Conservation (phyloP, 2,888 invertebrate species). For the Nasonovia ribisnigri region DNA sequence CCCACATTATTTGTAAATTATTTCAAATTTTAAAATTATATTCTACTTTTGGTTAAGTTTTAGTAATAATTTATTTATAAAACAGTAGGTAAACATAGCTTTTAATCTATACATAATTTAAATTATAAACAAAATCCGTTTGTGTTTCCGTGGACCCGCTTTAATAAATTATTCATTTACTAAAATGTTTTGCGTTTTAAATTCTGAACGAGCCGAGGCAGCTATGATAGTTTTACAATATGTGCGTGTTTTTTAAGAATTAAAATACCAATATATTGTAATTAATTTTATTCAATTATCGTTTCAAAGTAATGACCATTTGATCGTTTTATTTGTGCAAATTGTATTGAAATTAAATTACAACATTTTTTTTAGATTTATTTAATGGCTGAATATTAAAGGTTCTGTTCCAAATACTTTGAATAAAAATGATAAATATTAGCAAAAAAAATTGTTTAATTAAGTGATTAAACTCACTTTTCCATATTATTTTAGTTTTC, state of each 20-base stretch:
- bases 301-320: background rate
- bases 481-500: background rate
- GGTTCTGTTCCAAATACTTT: background rate
- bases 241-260: background rate
- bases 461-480: background rate
- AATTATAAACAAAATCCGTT: background rate
- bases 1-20: background rate
- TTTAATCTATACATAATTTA: background rate
- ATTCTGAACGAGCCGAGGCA: background rate
- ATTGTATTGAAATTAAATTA: background rate
- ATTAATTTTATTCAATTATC: background rate
- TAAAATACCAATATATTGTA: background rate
- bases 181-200: background rate
- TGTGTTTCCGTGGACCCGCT: background rate
- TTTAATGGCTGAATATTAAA: background rate
- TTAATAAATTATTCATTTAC: background rate
- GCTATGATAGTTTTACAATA: background rate
- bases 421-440: background rate
- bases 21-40: background rate
- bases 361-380: background rate
- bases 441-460: background rate
- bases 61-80: background rate
- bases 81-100: background rate
- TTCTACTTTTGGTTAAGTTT: background rate
- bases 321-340: background rate